Evolutionary conservation across 2,113 vertebrate genomes (phyloP).

Genomic region (Arizona elegans): DNA sequence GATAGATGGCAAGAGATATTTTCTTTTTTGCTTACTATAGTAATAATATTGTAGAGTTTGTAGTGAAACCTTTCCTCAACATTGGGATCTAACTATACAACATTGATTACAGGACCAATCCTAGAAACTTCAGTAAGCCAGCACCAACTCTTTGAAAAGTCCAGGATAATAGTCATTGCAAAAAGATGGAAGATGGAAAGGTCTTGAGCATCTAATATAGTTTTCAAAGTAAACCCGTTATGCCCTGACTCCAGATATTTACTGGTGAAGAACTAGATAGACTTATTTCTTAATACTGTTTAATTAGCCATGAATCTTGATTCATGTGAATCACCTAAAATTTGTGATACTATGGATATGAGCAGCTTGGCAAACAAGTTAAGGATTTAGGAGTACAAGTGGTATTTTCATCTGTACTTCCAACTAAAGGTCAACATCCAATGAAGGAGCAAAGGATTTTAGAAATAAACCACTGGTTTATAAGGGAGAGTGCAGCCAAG

Average conservation of each 20-base stretch:
- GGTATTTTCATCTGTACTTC: too few relatives aligned
- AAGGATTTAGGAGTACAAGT: too few relatives aligned
- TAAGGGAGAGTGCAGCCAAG: too few relatives aligned
- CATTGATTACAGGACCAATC: neutral
- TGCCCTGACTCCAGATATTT: neutral
- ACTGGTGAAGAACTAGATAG: too few relatives aligned
- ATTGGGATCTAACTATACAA: neutral
- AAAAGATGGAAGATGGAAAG: neutral
- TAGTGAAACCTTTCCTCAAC: neutral
- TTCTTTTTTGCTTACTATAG: neutral
- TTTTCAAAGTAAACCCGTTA: neutral
- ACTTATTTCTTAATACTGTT: neutral
- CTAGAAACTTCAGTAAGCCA: neutral
- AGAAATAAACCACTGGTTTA: too few relatives aligned
- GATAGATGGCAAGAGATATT: neutral
- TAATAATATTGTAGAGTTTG: neutral
- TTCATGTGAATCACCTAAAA: too few relatives aligned
- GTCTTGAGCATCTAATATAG: neutral
- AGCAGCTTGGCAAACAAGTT: too few relatives aligned
- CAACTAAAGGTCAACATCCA: too few relatives aligned
- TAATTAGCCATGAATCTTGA: too few relatives aligned
- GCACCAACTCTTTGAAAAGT: neutral
- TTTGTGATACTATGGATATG: too few relatives aligned
- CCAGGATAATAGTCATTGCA: neutral
- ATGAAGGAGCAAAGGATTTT: too few relatives aligned